Percentiles rank a stretch among this genome's conserved stretches.
phyloP scores from a whole-genome alignment of 2,797 vertebrate genomes.

The Tragopan temminckii region DNA sequence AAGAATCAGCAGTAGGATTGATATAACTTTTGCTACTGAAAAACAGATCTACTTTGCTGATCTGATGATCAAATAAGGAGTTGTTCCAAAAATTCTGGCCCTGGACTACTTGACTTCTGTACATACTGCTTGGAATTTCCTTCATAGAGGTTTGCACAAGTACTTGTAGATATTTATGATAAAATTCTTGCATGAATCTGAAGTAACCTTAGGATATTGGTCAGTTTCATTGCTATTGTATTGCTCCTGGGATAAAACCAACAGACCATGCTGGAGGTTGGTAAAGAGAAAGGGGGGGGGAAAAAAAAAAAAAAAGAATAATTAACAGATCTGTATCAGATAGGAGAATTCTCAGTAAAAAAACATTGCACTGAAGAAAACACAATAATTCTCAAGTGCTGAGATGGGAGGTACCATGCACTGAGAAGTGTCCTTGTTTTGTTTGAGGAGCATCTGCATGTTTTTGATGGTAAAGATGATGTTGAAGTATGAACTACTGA shows the following conservation, averaged over 20 bases:
- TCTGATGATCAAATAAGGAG: background rate
- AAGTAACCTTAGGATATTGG: background rate
- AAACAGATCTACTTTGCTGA: background rate
- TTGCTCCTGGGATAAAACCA: background rate
- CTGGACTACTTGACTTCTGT: rapidly evolving
- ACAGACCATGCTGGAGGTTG: background rate
- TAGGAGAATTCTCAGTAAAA: background rate
- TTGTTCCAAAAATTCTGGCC: background rate
- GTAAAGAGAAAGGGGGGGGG: background rate
- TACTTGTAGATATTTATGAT: background rate
- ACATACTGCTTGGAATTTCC: background rate
- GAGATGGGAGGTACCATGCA: rapidly evolving
- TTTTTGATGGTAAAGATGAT: background rate
- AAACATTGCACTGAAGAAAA: background rate
- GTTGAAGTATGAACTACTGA: background rate
- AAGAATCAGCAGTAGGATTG: background rate
- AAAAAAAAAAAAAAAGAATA: background rate
- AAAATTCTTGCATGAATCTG: background rate
- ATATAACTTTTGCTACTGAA: background rate
- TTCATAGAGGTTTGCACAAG: background rate
- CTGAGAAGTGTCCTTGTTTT: background rate
- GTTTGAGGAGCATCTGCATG: background rate
- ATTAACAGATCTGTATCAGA: background rate
- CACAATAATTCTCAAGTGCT: background rate
- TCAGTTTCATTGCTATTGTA: background rate